Percentiles rank a stretch among this genome's conserved stretches.
phyloP scores from a whole-genome alignment of 2,888 invertebrate genomes.

The Cephus pygmeus region DNA sequence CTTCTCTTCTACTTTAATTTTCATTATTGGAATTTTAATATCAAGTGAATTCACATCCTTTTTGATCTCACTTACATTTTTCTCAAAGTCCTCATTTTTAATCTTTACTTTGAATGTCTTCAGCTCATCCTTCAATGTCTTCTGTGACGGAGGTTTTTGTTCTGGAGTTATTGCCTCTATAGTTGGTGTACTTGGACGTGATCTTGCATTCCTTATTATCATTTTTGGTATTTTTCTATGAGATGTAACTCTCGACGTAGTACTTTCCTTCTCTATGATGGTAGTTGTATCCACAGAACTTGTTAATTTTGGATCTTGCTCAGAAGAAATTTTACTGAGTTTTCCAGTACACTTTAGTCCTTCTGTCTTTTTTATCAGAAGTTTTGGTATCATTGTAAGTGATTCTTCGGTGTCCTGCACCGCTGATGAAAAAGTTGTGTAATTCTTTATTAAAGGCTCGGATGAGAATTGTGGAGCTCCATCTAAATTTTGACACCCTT shows the following conservation, averaged over 20 bases:
- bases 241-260: conserved; percentile 22
- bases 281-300: conserved; percentile 29
- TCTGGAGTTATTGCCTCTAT: conserved; percentile 41
- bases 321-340: not conserved
- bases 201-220: conserved; percentile 58
- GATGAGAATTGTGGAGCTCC: not conserved
- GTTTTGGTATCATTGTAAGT: conserved; percentile 44
- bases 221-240: conserved; percentile 61
- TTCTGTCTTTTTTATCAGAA: conserved; percentile 53
- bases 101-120: conserved; percentile 31
- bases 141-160: conserved; percentile 25
- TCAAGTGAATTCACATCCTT: conserved; percentile 11
- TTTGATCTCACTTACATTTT: not conserved
- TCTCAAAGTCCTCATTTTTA: conserved; percentile 38
- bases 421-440: conserved; percentile 8
- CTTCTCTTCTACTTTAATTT: conserved; percentile 51
- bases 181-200: conserved; percentile 58
- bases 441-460: not conserved
- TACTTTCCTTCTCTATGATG: not conserved
- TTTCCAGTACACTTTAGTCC: not conserved
- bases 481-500: not conserved
- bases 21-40: conserved; percentile 51
- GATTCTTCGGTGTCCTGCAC: conserved; percentile 18
- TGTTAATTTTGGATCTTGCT: conserved; percentile 26
- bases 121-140: conserved; percentile 31